A percentile compares a stretch with the other conserved stretches of the same genome.
phyloP scores from a whole-genome alignment of 2,888 invertebrate species.

The Cantharis lateralis region DNA sequence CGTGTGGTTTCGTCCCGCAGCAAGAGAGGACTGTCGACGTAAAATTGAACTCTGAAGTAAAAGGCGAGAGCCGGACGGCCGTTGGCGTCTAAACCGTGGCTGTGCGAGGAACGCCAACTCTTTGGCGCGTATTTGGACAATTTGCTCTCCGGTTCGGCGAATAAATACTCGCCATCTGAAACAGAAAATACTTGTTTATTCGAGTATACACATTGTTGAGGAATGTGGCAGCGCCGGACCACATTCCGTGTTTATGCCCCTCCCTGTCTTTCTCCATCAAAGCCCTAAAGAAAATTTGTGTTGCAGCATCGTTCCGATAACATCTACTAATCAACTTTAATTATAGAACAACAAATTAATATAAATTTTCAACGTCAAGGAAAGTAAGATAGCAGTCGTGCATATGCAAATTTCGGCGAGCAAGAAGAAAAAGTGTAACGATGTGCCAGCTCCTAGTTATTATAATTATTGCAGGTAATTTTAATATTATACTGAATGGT shows the following conservation, averaged over 20 bases:
- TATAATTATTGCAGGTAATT: neutral
- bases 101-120: conserved; percentile 93
- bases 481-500: conserved; percentile 1
- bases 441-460: neutral
- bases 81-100: conserved; percentile 88
- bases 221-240: conserved; percentile 54
- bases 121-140: conserved; percentile 96
- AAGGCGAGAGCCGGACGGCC: conserved; percentile 88
- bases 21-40: conserved; percentile 89
- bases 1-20: conserved; percentile 90
- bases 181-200: conserved; percentile 48
- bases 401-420: neutral
- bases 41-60: conserved; percentile 91
- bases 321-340: conserved; percentile 47
- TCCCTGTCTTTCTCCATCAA: conserved; percentile 26
- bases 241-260: conserved; percentile 47
- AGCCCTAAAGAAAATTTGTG: conserved; percentile 32
- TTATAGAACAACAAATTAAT: conserved; percentile 26
- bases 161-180: conserved; percentile 94
- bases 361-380: neutral
- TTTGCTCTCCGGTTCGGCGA: conserved; percentile 93
- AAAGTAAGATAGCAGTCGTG: neutral
- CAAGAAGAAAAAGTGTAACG: neutral
- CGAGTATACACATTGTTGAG: conserved; percentile 32
- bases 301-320: conserved; percentile 39